Evolutionary conservation across 2,888 invertebrate species (phyloP), one percentile per base, ranked within the genome.

Genomic region (Drosophila mimetica): DNA sequence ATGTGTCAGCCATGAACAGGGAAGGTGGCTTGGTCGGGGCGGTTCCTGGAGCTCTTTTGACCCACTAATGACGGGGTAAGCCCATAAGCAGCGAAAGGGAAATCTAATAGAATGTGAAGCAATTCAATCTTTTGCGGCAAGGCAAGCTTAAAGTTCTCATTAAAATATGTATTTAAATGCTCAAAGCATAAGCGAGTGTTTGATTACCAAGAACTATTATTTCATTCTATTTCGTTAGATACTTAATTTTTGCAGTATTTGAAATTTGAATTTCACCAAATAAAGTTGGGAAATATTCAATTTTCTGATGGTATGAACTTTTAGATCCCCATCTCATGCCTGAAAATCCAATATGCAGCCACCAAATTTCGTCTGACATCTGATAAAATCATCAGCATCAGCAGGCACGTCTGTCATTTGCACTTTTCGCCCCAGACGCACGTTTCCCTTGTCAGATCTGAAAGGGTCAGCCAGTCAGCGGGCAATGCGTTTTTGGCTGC

Each of bases 401-500:
- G 42, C 59, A 48, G 8, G 48, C 50, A 50, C 41, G 60, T 64
- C 61, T 64, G 64, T 44, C 61, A 61, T 51, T 60, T 50, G 63
- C 60, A 36, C 60, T 60, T 60, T 48, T 39, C 59, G 25, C 25
- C 18, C 48, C 39, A 50, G 55, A 50, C 50, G 36, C 55, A 51
- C 55, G 55, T 57, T 51, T 50, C 11, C 18, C 7, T 44, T 18
- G 5, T 11, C 4, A 13, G 18, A 39, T 9, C 5, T 18, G 28
- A 55, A 37, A 57, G 60, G n/a, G n/a, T n/a, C n/a, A n/a, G n/a
- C n/a, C n/a, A n/a, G 60, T 61, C 60, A 58, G 48, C 50, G 22
- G 37, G 7, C 28, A 71, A 67, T 77, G 67, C 73, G 75, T 70
- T 57, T 47, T 57, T 47, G 53, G 48, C 47, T 52, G 65, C 47